These are phyloP conservation scores for Monodelphis domestica DNA, from an alignment of 2,797 vertebrate species.

Conservation along the genomic window DNA sequence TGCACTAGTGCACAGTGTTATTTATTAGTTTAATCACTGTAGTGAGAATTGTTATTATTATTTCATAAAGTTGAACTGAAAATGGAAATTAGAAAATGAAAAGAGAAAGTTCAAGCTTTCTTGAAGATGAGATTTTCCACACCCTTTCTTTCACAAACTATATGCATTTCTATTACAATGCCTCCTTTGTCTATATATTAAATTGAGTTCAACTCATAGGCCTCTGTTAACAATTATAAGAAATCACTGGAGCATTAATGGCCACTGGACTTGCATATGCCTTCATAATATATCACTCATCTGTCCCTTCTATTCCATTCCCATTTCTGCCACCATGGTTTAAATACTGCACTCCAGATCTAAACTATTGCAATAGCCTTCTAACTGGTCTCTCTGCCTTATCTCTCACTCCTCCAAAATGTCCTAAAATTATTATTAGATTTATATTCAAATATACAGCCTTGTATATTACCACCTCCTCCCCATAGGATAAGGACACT, in stretches of 20 bases:
- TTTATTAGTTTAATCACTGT: conserved; percentile 77
- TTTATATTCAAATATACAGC: not conserved
- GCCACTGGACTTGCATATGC: conserved; percentile 35
- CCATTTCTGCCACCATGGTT: not conserved
- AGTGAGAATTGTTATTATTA: conserved; percentile 76
- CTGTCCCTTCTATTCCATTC: conserved; percentile 9
- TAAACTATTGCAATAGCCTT: not conserved
- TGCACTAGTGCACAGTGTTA: conserved; percentile 71
- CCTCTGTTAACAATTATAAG: conserved; percentile 35
- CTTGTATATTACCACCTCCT: not conserved
- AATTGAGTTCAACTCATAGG: conserved; percentile 35
- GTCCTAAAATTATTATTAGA: not conserved
- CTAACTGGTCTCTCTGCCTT: not conserved
- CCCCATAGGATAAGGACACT: not conserved
- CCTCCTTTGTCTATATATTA: conserved; percentile 51
- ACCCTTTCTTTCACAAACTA: conserved; percentile 49
- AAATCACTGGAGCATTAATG: conserved; percentile 38
- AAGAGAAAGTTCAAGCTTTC: conserved; percentile 63
- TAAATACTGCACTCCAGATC: not conserved
- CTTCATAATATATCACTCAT: not conserved
- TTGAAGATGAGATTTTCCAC: conserved; percentile 68
- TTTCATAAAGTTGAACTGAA: conserved; percentile 75
- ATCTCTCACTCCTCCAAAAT: not conserved
- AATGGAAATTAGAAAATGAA: conserved; percentile 69
- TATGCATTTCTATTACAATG: conserved; percentile 59